Base-by-base conservation (phyloP, 1,140 invertebrate genomes). In the Drosophila nebulosa region DNA sequence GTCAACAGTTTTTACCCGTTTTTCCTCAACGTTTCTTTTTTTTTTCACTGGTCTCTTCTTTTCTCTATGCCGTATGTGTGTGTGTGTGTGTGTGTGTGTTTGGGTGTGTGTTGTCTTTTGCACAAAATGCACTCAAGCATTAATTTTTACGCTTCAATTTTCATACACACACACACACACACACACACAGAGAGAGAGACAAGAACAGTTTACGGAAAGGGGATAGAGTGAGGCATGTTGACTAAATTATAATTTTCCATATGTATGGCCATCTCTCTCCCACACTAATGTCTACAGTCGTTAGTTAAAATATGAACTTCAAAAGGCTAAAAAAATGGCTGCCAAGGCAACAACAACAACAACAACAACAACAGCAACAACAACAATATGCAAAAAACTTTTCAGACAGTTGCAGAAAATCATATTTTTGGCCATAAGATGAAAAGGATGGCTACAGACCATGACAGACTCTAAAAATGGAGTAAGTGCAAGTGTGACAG, bases 61-160 rank as follows among this genome's bases (percentile, higher is more conserved):
- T 46, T 46, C 39, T 46, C 39, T 46, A 46, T 46, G 39, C 39
- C 39, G 14, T 39, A 4, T 39, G 36, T 39, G 39, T 21, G 12
- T 42, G 22, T 32, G 27, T 57, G 51, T 42, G 58, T 57, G 21
- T 62, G 52, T 42, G 27, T 60, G 22, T 59, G 14, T 64, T 30
- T 70, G 32, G 53, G 60, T 69, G 64, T 78, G 66, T 81, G 75
- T 83, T 83, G 79, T 84, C 79, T 83, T 84, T 84, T 79, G 70
- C 74, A 74, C 79, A 84, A 63, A 79, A 71, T 74, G 79, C 79
- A 84, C 62, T 78, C 71, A 69, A 84, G 79, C 79, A 84, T 81
- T 84, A 78, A 84, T 84, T 84, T 84, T 84, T 84, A 78, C 79
- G 79, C 79, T 84, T 84, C 79, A 84, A 84, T 84, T 84, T 84